Percentiles rank a stretch among this genome's conserved stretches.
Evolutionary conservation across 1,140 invertebrate genomes (phyloP).

Genomic region (Penaeus vannamei): DNA sequence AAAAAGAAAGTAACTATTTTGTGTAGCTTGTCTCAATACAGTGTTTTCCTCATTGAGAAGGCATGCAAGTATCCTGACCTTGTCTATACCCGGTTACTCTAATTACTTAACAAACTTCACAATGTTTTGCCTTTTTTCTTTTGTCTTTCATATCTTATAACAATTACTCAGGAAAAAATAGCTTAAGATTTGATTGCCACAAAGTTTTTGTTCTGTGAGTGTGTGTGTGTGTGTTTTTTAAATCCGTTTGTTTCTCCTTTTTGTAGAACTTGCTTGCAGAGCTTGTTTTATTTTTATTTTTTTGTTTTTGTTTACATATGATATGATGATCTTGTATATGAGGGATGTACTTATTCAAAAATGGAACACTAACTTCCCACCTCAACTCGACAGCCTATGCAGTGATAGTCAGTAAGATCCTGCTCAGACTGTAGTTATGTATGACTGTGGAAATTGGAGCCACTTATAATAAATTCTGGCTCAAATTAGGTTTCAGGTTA

Average conservation of each 20-base stretch:
- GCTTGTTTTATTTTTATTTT: constrained; percentile 12
- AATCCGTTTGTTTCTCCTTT: constrained; percentile 8
- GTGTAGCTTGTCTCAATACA: not conserved
- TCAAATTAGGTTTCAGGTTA: too few relatives aligned
- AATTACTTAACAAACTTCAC: constrained; percentile 14
- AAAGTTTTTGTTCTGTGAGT: constrained; percentile 47
- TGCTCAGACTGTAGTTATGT: constrained; percentile 22
- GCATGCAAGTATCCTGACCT: constrained; percentile 27
- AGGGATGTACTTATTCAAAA: constrained; percentile 29
- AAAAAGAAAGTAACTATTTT: not conserved
- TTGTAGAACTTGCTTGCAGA: constrained; percentile 8
- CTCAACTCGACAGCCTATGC: constrained; percentile 23
- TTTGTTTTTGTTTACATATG: constrained; percentile 1
- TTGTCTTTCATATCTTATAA: constrained; percentile 56
- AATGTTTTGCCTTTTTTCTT: constrained; percentile 38
- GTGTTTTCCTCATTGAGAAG: constrained; percentile 31
- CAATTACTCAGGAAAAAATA: constrained; percentile 63
- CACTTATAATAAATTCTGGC: not conserved
- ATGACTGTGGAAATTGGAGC: constrained; percentile 21
- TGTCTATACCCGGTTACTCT: constrained; percentile 14
- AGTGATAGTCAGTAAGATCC: constrained; percentile 27
- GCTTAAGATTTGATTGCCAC: constrained; percentile 61
- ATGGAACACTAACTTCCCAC: constrained; percentile 30
- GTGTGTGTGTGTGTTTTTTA: constrained; percentile 32
- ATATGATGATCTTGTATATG: constrained; percentile 27